Base-by-base conservation (phyloP, 2,113 vertebrate genomes). In the Megaleporinus macrocephalus region DNA sequence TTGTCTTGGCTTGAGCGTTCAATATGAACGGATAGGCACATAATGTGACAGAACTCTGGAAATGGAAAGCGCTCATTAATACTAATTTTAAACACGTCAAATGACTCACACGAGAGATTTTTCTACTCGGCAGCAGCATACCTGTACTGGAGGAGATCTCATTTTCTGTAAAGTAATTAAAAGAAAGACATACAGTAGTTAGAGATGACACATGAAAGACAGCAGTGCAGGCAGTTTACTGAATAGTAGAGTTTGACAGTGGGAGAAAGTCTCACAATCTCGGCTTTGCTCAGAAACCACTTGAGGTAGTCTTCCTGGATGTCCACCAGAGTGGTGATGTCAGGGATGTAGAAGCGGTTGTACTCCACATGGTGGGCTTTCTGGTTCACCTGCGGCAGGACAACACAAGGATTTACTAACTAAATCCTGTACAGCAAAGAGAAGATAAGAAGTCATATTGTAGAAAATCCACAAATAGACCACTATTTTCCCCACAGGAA, bases 291-390 rank as follows among this genome's bases (percentile, higher is more conserved):
- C 78, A 98, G 92, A 93, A 98, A 98, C 98, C 98, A 99, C 93
- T 97, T 97, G 90, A 99, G 96, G 94, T 99, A 99, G 94, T 99
- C 97, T 93, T 98, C 97, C 90, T 98, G 96, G 91, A 99, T 98
- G 91, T 99, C 96, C 91, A 99, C 97, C 59, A 99, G 94, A 86
- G 53, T 96, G 87, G 95, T 96, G 91, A 99, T 95, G 90, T 99
- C 97, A 70, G 96, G 95, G 90, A 99, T 98, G 86, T 99, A 99
- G 92, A 99, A 99, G 30, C 89, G 89, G 86, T 96, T 96, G 88
- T 98, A 96, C 81, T 98, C 96, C 90, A 98, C 94, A 0, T 96
- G 98, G 73, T 93, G 95, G 76, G 95, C 96, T 89, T 95, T 98
- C 88, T 96, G 89, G 87, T 99, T 99, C 41, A 99, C 97, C 98